phyloP scores from a whole-genome alignment of 2,888 invertebrate species.

The Lasioglossum leucozonium region DNA sequence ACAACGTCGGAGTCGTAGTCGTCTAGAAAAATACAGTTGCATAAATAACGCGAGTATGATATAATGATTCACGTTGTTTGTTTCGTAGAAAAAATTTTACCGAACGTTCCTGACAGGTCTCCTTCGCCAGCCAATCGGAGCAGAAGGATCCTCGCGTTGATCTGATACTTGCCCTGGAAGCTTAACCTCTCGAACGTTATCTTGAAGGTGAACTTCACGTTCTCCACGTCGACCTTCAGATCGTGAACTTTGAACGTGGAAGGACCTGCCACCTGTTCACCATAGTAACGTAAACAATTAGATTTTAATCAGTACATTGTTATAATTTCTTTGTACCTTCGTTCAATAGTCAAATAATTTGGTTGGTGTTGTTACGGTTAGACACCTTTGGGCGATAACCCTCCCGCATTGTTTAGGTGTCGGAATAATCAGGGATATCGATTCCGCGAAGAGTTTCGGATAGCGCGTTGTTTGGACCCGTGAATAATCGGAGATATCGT shows the following conservation, averaged over 20 bases:
- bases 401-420: no score
- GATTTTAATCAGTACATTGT: neutral
- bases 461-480: no score
- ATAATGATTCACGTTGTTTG: neutral
- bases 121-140: conserved; percentile 88
- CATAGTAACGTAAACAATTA: neutral
- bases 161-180: conserved; percentile 89
- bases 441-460: no score
- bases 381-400: no score
- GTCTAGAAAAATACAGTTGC: conserved; percentile 85
- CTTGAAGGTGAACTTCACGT: conserved; percentile 88
- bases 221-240: conserved; percentile 86
- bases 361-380: no score
- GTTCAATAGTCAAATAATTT: no score
- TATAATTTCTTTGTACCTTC: neutral
- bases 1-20: conserved; percentile 88
- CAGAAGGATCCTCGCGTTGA: conserved; percentile 88
- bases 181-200: conserved; percentile 87
- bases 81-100: conserved; percentile 85
- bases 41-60: neutral
- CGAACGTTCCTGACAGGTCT: conserved; percentile 88
- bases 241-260: conserved; percentile 79
- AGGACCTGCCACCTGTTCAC: conserved; percentile 78
- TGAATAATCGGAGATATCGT: no score
- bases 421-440: no score